Evolutionary conservation across 2,797 vertebrate genomes (phyloP).

Genomic region (Artibeus lituratus): DNA sequence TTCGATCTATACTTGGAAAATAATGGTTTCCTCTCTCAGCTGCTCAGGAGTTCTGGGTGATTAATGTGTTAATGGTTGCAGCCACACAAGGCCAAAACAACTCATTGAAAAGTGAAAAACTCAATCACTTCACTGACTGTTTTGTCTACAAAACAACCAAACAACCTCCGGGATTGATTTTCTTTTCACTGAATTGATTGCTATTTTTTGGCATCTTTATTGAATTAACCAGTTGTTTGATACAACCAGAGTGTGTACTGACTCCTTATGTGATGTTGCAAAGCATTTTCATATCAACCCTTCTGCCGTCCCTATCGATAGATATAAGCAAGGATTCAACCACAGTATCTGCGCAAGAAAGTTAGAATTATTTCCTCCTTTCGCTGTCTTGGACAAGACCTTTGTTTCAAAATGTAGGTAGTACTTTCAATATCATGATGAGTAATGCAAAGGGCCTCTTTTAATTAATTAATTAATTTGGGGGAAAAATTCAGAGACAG

Average conservation of each 20-base stretch:
- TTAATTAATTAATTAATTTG: neutral
- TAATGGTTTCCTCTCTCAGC: constrained; percentile 65
- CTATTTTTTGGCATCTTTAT: constrained; percentile 69
- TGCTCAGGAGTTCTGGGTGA: constrained; percentile 70
- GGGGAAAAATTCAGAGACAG: neutral
- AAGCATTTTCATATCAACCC: neutral
- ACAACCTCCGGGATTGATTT: constrained; percentile 72
- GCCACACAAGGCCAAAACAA: constrained; percentile 72
- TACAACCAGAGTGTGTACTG: neutral
- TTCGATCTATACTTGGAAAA: constrained; percentile 64
- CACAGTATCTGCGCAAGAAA: neutral
- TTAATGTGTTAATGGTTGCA: constrained; percentile 75
- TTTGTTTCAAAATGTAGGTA: neutral
- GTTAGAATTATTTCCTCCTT: neutral
- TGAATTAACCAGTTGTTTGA: constrained; percentile 68
- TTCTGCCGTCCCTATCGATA: neutral
- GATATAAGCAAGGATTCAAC: neutral
- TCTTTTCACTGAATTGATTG: constrained; percentile 71
- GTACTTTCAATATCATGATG: constrained; percentile 3
- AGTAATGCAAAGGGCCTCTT: neutral
- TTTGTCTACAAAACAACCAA: constrained; percentile 73
- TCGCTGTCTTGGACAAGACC: neutral
- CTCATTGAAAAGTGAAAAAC: constrained; percentile 76
- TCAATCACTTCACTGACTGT: constrained; percentile 72
- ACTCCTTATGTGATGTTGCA: neutral